Conservation (phyloP, 1,140 invertebrate genomes). For the Neodiprion lecontei region DNA sequence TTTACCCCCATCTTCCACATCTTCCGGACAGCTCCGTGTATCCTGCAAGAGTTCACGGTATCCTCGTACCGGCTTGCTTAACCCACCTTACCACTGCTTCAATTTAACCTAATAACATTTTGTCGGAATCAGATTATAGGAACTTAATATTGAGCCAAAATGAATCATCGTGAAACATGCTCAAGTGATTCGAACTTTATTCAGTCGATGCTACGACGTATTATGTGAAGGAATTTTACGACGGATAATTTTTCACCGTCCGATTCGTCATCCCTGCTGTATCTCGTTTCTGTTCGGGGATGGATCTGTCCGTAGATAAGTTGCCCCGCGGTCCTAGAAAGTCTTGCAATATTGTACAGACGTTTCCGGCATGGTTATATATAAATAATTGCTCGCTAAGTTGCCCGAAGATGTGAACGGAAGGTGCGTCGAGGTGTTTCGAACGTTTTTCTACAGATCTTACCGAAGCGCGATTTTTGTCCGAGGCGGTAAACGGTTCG, state of each 20-base stretch:
- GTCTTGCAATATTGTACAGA: too few relatives aligned
- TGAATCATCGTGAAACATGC: too few relatives aligned
- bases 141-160: background rate
- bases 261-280: too few relatives aligned
- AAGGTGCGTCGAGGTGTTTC: background rate
- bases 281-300: too few relatives aligned
- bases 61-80: background rate
- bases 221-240: too few relatives aligned
- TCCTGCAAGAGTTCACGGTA: background rate
- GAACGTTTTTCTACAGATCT: background rate
- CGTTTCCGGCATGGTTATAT: too few relatives aligned
- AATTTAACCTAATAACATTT: background rate
- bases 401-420: background rate
- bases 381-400: too few relatives aligned
- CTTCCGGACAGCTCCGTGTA: background rate
- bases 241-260: too few relatives aligned
- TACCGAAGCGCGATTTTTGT: background rate
- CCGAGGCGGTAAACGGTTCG: background rate
- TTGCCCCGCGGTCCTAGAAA: too few relatives aligned
- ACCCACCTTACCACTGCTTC: background rate
- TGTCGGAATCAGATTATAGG: background rate
- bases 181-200: too few relatives aligned
- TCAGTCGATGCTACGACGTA: too few relatives aligned
- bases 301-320: too few relatives aligned
- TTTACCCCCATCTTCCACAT: background rate